These are phyloP conservation scores for Tenodera sinensis DNA, from an alignment of 2,888 invertebrate genomes.

Conservation along the genomic window DNA sequence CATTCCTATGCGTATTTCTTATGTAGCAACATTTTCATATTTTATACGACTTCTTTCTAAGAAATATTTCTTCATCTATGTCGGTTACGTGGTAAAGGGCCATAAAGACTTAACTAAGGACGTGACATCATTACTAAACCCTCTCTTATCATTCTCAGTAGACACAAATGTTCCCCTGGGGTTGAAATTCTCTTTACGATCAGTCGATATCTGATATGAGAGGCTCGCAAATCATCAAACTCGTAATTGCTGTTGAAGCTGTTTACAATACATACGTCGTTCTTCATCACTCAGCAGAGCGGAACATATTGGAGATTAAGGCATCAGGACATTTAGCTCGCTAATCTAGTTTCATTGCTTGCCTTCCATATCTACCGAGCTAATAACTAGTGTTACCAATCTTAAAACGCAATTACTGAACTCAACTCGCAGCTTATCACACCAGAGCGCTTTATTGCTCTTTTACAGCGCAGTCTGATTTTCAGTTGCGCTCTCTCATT, in stretches of 20 bases:
- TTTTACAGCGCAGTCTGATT: not conserved
- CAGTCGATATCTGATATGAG: not conserved
- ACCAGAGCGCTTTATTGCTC: too few relatives aligned
- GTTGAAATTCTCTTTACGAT: too few relatives aligned
- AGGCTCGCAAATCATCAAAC: not conserved
- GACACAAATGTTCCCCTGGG: too few relatives aligned
- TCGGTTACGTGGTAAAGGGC: too few relatives aligned
- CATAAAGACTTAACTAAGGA: too few relatives aligned
- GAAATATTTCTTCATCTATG: too few relatives aligned
- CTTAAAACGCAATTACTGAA: not conserved
- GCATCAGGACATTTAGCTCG: not conserved
- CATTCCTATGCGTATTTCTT: too few relatives aligned
- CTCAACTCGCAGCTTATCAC: not conserved
- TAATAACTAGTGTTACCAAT: not conserved
- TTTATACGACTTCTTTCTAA: too few relatives aligned
- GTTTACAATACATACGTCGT: not conserved
- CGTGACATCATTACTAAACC: too few relatives aligned
- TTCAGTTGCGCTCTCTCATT: not conserved
- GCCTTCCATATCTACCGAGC: not conserved
- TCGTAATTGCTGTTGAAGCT: not conserved
- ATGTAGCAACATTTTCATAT: too few relatives aligned
- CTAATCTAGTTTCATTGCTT: not conserved
- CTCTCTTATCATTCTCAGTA: too few relatives aligned
- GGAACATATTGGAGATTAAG: not conserved
- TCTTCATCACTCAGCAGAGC: not conserved